A percentile compares a stretch with the other conserved stretches of the same genome.
phyloP scores from a whole-genome alignment of 2,888 invertebrate species.

The Thymelicus sylvestris region DNA sequence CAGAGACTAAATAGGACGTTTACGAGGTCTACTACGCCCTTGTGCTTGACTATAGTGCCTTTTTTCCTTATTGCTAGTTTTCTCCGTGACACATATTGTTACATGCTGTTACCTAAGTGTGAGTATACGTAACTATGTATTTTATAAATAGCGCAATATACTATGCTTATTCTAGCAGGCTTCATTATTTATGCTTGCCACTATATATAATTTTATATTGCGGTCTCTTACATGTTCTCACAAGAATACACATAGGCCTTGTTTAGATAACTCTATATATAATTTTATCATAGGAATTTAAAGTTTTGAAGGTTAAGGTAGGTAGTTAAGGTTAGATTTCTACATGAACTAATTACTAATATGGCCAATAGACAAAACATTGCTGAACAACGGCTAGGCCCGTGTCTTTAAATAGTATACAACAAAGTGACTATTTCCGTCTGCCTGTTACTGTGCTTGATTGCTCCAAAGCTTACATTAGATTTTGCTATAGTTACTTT shows the following conservation, averaged over 20 bases:
- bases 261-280: no score
- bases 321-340: conserved; percentile 9
- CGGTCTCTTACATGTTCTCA: no score
- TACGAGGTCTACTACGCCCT: conserved; percentile 22
- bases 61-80: conserved; percentile 36
- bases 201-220: no score
- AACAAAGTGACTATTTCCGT: no score
- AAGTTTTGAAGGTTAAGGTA: conserved; percentile 4
- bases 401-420: neutral
- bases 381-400: neutral
- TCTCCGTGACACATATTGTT: conserved; percentile 8
- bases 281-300: no score
- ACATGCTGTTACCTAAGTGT: conserved; percentile 9
- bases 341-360: no score
- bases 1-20: conserved; percentile 34
- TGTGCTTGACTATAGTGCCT: conserved; percentile 18
- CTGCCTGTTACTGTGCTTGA: no score
- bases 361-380: neutral
- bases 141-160: conserved; percentile 23
- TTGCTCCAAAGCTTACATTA: neutral
- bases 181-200: no score
- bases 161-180: neutral
- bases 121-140: neutral
- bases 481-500: neutral
- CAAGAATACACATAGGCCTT: no score